Base-by-base conservation (phyloP, 2,113 vertebrate genomes). In the Myocastor coypus region DNA sequence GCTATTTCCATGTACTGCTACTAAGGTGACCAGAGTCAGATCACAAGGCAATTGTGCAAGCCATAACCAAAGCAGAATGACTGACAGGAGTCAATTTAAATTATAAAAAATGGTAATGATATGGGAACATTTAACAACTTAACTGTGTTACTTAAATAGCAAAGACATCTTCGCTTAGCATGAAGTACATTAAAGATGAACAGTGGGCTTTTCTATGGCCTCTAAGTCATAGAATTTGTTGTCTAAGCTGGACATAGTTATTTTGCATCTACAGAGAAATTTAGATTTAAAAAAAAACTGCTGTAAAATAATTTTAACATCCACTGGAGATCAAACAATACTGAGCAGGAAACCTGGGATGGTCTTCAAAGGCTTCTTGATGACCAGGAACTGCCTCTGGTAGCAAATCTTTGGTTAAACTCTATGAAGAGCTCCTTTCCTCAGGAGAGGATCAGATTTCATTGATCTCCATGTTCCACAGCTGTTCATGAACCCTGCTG, bases 401-500 rank as follows among this genome's bases (percentile, higher is more conserved):
- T 94, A 96, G 96, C 90, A 97, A 95, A 94, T 96, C n/a, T 96
- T 97, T 88, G 73, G 83, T 97, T 97, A 94, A 92, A 94, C 73
- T 96, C 37, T 66, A 93, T 71, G 87, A 57, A 71, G 80, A 89
- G 78, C 95, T 68, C 26, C 78, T 88, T 93, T 96, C 71, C 90
- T 96, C 93, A 68, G 63, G 34, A 55, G 63, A 96, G 55, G 69
- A 96, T 91, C 73, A 78, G 68, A 95, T 96, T 96, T 94, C 87
- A 92, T 97, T 87, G 92, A 96, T 97, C 90, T 97, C 90, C 66
- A 71, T 82, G 90, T 96, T 97, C 83, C 94, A 92, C 91, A 97
- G 87, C 68, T 96, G 63, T 95, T 92, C 80, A 42, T 81, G 87
- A 97, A 88, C 81, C 16, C 87, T 96, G 80, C 89, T 89, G 69